Conservation (phyloP, 2,888 invertebrate species). For the Stictocephala bisonia region DNA sequence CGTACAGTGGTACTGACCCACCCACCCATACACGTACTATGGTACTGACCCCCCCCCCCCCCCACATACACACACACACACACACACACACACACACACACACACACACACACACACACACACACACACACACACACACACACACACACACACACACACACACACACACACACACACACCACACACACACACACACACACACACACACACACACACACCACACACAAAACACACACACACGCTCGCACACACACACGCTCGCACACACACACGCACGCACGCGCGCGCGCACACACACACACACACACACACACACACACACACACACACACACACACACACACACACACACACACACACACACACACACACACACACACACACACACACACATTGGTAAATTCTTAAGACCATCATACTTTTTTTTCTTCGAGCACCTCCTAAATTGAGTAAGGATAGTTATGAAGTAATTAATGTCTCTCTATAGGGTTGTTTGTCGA, state of each 20-base stretch:
- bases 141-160: slow-evolving; percentile 37
- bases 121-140: slow-evolving; percentile 36
- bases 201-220: too few species aligned
- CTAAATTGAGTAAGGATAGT: too few species aligned
- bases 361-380: slow-evolving; percentile 27
- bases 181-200: slow-evolving; percentile 10
- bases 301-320: slow-evolving; percentile 29
- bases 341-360: slow-evolving; percentile 36
- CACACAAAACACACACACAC: too few species aligned
- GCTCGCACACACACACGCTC: too few species aligned
- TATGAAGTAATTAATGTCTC: too few species aligned
- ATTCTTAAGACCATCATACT: too few species aligned
- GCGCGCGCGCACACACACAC: slow-evolving; percentile 3
- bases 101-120: slow-evolving; percentile 33
- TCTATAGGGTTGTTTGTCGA: too few species aligned
- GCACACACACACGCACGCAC: slow-evolving; percentile 26
- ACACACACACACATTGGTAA: not conserved
- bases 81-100: slow-evolving; percentile 1
- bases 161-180: slow-evolving; percentile 11
- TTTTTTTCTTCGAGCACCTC: too few species aligned
- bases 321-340: slow-evolving; percentile 39
- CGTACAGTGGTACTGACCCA: too few species aligned
- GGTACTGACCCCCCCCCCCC: too few species aligned
- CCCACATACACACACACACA: too few species aligned
- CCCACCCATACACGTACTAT: too few species aligned